Conservation (phyloP, 2,797 vertebrate species). For the Neomorphus geoffroyi region DNA sequence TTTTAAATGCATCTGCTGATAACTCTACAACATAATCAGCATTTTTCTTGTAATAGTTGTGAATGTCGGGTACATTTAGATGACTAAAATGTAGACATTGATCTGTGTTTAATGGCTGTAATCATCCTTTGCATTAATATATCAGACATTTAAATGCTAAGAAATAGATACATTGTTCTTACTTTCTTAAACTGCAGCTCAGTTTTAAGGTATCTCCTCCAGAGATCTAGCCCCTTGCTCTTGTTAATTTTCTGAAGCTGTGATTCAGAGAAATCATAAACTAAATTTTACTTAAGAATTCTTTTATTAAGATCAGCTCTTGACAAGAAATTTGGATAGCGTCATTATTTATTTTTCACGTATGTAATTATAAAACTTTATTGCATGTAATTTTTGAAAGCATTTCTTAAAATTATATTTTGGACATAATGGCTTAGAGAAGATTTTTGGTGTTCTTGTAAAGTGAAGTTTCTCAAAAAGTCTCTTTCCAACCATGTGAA, state of each 20-base stretch:
- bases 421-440: rapidly evolving
- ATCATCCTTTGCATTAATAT: slow-evolving; percentile 38
- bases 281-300: not conserved
- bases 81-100: slow-evolving; percentile 28
- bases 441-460: not conserved
- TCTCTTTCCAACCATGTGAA: not conserved
- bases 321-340: not conserved
- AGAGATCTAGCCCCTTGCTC: not conserved
- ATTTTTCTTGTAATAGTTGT: slow-evolving; percentile 63
- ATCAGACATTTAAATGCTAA: slow-evolving; percentile 10
- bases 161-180: slow-evolving; percentile 6
- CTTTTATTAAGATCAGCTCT: not conserved
- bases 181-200: not conserved
- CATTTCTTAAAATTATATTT: not conserved
- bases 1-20: slow-evolving; percentile 61
- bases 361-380: not conserved
- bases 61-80: not conserved
- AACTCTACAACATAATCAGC: slow-evolving; percentile 46
- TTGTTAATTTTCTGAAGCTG: slow-evolving; percentile 13
- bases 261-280: not conserved
- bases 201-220: not conserved
- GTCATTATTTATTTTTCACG: not conserved
- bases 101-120: slow-evolving; percentile 34
- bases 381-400: not conserved
- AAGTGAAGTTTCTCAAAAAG: not conserved